Evolutionary conservation across 2,113 vertebrate genomes (phyloP).

Genomic region (Atrichornis clamosus): DNA sequence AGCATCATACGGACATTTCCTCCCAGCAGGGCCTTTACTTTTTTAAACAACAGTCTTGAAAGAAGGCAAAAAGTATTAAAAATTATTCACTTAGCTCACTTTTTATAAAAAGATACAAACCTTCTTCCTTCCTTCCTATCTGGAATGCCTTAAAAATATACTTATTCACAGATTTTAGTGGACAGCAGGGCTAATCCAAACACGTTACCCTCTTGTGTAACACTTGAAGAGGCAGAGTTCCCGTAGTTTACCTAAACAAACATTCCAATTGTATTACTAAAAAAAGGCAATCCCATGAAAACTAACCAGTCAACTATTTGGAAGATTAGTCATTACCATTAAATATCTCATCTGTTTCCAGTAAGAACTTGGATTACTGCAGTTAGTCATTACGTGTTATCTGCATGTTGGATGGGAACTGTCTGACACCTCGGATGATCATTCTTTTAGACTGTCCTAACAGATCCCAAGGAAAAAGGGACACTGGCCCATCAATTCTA

Average conservation of each 20-base stretch:
- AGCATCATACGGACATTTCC: slow-evolving; percentile 92
- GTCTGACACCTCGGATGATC: background rate
- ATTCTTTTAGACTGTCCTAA: background rate
- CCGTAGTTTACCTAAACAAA: background rate
- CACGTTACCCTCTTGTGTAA: background rate
- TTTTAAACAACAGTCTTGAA: slow-evolving; percentile 86
- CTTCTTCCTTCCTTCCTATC: background rate
- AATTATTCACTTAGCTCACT: background rate
- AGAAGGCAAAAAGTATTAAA: background rate
- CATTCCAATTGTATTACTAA: background rate
- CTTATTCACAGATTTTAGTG: background rate
- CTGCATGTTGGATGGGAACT: background rate
- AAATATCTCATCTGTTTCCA: background rate
- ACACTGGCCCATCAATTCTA: background rate
- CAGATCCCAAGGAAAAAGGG: background rate
- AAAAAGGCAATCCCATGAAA: background rate
- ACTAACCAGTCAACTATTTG: background rate
- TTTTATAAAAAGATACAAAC: background rate
- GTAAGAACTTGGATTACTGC: background rate
- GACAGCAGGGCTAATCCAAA: background rate
- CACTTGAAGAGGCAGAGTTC: background rate
- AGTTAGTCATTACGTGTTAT: background rate
- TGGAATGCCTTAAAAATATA: background rate
- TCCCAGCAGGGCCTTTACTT: slow-evolving; percentile 89
- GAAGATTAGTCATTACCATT: background rate